Conservation (phyloP, 2,888 invertebrate species). For the Cheilosia urbana region DNA sequence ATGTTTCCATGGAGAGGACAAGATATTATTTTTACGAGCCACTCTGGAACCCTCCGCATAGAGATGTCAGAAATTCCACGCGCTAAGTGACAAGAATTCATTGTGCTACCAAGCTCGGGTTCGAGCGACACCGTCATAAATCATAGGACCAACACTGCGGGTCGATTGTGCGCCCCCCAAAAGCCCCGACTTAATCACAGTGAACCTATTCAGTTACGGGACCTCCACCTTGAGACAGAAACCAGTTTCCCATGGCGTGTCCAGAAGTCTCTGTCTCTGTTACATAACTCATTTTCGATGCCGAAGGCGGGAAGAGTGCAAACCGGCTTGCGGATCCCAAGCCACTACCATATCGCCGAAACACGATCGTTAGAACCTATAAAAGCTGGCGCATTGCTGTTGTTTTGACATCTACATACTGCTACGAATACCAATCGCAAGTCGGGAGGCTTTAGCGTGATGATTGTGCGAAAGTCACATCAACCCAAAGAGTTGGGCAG, state of each 20-base stretch:
- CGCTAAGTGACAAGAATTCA: constrained; percentile 61
- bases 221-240: constrained; percentile 59
- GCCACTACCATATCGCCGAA: constrained; percentile 40
- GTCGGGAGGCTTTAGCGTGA: constrained; percentile 14
- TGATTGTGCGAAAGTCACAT: constrained; percentile 12
- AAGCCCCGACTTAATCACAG: constrained; percentile 45
- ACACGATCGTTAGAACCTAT: constrained; percentile 49
- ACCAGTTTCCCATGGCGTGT: constrained; percentile 39
- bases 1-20: constrained; percentile 44
- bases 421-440: neutral
- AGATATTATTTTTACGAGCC: constrained; percentile 7
- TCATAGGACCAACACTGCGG: constrained; percentile 50
- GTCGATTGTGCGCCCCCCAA: constrained; percentile 9
- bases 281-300: constrained; percentile 56
- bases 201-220: constrained; percentile 45
- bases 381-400: constrained; percentile 2
- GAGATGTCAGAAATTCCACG: constrained; percentile 64
- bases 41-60: constrained; percentile 41
- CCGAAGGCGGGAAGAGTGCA: neutral
- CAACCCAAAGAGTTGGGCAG: neutral
- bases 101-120: constrained; percentile 34
- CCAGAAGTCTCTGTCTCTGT: constrained; percentile 42
- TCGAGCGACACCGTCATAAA: constrained; percentile 49
- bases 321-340: constrained; percentile 54
- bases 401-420: constrained; percentile 17